These are phyloP conservation scores for Dunckerocampus dactyliophorus DNA, from an alignment of 2,113 vertebrate species.

Conservation along the genomic window DNA sequence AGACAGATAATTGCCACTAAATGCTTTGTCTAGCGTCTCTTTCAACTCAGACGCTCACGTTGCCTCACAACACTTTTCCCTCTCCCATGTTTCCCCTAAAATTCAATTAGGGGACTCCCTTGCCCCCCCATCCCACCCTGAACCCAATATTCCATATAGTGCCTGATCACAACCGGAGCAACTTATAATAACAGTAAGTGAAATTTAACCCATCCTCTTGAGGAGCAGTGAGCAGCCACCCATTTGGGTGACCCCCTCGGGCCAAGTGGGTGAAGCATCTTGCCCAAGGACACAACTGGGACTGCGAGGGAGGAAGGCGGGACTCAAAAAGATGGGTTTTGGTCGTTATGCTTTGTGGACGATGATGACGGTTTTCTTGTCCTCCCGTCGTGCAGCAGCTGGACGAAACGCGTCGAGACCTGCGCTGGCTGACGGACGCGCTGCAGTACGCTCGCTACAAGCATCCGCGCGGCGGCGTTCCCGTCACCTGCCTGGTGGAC, in stretches of 20 bases:
- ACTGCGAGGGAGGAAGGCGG: no score
- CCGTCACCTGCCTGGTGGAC: conserved; percentile 79
- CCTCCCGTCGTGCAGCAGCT: conserved; percentile 78
- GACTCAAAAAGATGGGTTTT: no score
- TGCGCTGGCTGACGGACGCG: conserved; percentile 92
- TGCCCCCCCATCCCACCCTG: no score
- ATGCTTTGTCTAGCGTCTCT: conserved; percentile 19
- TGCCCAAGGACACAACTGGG: no score
- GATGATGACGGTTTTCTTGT: neutral
- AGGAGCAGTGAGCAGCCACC: no score
- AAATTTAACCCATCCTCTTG: no score
- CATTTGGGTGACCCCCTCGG: no score
- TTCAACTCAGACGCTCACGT: neutral
- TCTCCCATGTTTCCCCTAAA: neutral
- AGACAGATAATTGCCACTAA: conserved; percentile 22
- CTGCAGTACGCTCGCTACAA: conserved; percentile 93
- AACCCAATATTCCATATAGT: no score
- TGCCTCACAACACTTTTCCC: neutral
- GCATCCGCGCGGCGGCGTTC: conserved; percentile 80
- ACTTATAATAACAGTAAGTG: no score
- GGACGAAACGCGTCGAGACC: conserved; percentile 90
- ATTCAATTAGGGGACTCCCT: neutral
- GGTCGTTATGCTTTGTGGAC: no score
- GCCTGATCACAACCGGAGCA: no score
- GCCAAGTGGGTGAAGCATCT: no score